Percentiles rank a stretch among this genome's conserved stretches.
Conservation (phyloP, 1,140 invertebrate genomes). For the Drosophila lacteicornis region DNA sequence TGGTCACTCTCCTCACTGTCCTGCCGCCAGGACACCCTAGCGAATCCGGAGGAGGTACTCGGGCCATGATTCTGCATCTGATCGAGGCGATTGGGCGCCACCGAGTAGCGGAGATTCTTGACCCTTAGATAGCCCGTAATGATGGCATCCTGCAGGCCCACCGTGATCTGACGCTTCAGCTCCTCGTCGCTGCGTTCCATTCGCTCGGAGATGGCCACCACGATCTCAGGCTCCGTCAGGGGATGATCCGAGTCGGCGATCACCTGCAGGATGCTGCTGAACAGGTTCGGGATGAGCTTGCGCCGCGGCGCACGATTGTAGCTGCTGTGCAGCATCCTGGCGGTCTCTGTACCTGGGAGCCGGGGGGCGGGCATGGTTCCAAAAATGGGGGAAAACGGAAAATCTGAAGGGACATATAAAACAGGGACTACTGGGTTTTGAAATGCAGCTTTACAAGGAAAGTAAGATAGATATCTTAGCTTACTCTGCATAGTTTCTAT, state of each 20-base stretch:
- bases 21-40: neutral
- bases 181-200: slow-evolving; percentile 68
- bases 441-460: too few species aligned
- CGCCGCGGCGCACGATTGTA: slow-evolving; percentile 62
- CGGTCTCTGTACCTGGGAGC: neutral
- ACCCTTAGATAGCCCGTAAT: slow-evolving; percentile 63
- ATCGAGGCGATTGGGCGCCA: slow-evolving; percentile 33
- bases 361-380: slow-evolving; percentile 1
- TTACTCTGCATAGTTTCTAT: too few species aligned
- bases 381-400: neutral
- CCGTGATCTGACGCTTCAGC: slow-evolving; percentile 65
- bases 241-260: slow-evolving; percentile 63
- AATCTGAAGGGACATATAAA: neutral
- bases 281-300: slow-evolving; percentile 61
- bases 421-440: too few species aligned
- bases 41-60: neutral
- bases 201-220: slow-evolving; percentile 53
- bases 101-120: slow-evolving; percentile 58
- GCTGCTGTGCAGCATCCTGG: slow-evolving; percentile 48
- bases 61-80: neutral
- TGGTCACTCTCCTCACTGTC: neutral
- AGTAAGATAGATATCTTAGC: too few species aligned
- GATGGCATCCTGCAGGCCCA: slow-evolving; percentile 61
- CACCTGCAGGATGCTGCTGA: slow-evolving; percentile 63
- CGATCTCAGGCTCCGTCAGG: slow-evolving; percentile 64